Evolutionary conservation across 1,140 invertebrate species (phyloP).

Genomic region (Drosophila kanapiae): DNA sequence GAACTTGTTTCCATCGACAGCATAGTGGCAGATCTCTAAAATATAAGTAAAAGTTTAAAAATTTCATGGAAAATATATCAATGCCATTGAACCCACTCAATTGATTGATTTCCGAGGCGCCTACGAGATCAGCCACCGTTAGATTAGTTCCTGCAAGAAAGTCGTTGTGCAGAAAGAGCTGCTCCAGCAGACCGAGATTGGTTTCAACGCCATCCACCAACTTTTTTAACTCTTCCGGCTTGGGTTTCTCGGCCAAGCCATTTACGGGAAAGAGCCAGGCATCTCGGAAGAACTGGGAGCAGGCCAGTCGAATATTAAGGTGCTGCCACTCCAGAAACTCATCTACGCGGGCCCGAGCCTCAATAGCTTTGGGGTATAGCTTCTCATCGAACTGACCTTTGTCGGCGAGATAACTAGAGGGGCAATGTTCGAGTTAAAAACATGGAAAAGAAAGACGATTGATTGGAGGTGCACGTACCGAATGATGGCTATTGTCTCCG

Average conservation of each 20-base stretch:
- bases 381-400: constrained; percentile 86
- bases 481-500: constrained; percentile 91
- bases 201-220: constrained; percentile 85
- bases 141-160: constrained; percentile 89
- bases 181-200: constrained; percentile 88
- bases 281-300: constrained; percentile 89
- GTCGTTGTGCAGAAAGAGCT: constrained; percentile 88
- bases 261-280: constrained; percentile 86
- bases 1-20: constrained; percentile 86
- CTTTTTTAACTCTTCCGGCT: constrained; percentile 84
- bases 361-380: constrained; percentile 90
- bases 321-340: constrained; percentile 96
- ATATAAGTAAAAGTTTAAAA: neutral
- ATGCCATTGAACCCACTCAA: constrained; percentile 86
- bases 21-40: constrained; percentile 88
- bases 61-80: neutral
- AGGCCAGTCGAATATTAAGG: constrained; percentile 88
- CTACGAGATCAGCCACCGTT: constrained; percentile 92
- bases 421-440: neutral
- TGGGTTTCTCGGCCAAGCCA: constrained; percentile 85
- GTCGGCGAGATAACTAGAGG: constrained; percentile 67
- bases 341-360: constrained; percentile 90
- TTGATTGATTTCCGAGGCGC: constrained; percentile 93
- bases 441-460: too few species aligned
- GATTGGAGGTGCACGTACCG: constrained; percentile 38